These are phyloP conservation scores for Brachionus manjavacas DNA, from an alignment of 1,140 invertebrate genomes.

Conservation along the genomic window DNA sequence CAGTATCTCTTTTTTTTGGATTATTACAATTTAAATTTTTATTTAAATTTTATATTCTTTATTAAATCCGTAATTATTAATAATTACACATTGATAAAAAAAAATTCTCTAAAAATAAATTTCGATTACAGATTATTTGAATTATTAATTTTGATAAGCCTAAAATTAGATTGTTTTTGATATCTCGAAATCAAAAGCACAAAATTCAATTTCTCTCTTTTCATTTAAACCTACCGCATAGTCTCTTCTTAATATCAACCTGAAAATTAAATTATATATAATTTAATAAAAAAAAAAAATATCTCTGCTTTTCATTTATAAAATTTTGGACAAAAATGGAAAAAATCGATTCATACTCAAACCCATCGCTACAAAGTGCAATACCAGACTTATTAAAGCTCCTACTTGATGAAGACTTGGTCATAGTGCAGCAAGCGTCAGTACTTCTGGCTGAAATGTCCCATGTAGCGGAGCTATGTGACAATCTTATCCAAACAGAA, in stretches of 20 bases:
- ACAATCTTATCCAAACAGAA: neutral
- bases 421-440: slow-evolving; percentile 5
- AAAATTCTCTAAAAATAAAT: too few species aligned
- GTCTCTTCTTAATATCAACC: neutral
- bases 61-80: too few species aligned
- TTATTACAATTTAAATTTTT: too few species aligned
- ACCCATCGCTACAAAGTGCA: neutral
- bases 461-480: neutral
- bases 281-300: neutral
- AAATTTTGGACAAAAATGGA: neutral
- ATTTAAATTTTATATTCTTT: too few species aligned
- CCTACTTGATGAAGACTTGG: neutral
- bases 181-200: neutral
- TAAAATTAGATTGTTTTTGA: neutral
- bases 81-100: too few species aligned
- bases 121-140: neutral
- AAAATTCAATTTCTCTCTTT: neutral
- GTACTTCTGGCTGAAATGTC: neutral
- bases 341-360: neutral
- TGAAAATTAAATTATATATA: neutral
- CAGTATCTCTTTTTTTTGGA: too few species aligned
- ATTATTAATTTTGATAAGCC: neutral
- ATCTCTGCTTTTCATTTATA: neutral
- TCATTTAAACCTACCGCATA: neutral
- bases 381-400: slow-evolving; percentile 4